Evolutionary conservation across 2,888 invertebrate genomes (phyloP), one percentile per base, ranked within the genome.

Genomic region (Busseola fusca): DNA sequence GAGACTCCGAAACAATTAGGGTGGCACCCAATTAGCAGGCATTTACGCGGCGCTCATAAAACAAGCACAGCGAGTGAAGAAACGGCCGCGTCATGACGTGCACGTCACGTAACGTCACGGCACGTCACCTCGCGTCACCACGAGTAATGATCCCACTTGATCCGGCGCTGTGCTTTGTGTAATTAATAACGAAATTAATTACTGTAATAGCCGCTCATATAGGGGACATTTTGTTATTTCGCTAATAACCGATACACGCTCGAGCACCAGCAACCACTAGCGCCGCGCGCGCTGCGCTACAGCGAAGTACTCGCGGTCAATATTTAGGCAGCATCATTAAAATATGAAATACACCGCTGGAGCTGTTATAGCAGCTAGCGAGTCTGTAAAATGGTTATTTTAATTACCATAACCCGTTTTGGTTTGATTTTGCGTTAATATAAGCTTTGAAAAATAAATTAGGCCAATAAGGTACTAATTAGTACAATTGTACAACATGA

Each of bases 121-220:
- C 69, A 65, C 63, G 59, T 64, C 70, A 63, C 54, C n/a, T 60
- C 50, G 48, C 54, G 70, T 84, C 80, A 64, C 66, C 74, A 40
- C 79, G 79, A 78, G 54, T 69, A 75, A 80, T 84, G 72, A 78
- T 73, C 65, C 65, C 68, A 57, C 63, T 58, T 74, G 62, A 66
- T 69, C 64, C 58, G 50, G 48, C 45, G 60, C 73, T 66, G 64
- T 64, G 60, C 64, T 80, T 74, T 72, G 56, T 73, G 42, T 78
- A 74, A 84, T 82, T 84, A 82, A 84, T 78, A 77, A 69, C 67
- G 37, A 82, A 82, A 80, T 80, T 85, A 84, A 82, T 84, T 78
- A 86, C 58, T 63, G 59, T 74, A 82, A 76, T 78, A 77, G 72
- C 72, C 64, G 34, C 56, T 40, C 54, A 42, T 66, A 59, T 57